Evolutionary conservation across 2,797 vertebrate genomes (phyloP).

Genomic region (Propithecus perrieri): DNA sequence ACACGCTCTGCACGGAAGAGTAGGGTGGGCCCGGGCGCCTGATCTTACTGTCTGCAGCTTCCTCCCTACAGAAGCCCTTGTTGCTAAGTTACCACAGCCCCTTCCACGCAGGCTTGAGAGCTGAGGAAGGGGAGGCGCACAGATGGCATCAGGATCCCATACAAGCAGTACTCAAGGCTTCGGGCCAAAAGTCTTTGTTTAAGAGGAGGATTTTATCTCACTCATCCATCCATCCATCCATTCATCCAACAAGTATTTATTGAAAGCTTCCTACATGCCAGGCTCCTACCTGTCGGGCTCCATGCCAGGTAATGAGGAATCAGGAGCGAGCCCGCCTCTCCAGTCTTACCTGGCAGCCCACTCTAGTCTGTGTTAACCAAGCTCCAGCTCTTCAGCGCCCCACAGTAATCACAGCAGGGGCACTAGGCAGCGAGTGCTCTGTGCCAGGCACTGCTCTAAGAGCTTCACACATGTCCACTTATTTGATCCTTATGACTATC

Average conservation of each 20-base stretch:
- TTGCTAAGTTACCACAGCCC: slow-evolving; percentile 78
- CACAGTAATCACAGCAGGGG: background rate
- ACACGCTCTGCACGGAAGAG: background rate
- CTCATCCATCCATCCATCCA: background rate
- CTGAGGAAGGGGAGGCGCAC: background rate
- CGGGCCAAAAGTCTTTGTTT: slow-evolving; percentile 24
- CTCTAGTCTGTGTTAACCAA: background rate
- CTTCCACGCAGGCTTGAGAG: slow-evolving; percentile 16
- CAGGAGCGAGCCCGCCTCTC: background rate
- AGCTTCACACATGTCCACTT: background rate
- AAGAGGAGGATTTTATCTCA: slow-evolving; percentile 7
- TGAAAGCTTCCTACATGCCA: background rate
- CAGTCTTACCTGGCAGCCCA: background rate
- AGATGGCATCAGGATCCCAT: slow-evolving; percentile 37
- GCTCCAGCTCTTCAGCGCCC: background rate
- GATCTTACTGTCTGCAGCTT: slow-evolving; percentile 45
- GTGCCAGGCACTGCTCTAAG: background rate
- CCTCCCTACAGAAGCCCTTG: slow-evolving; percentile 56
- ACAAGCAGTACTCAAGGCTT: background rate
- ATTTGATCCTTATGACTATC: background rate
- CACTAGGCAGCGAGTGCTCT: background rate
- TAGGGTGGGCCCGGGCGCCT: slow-evolving; percentile 8
- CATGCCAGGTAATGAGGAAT: background rate
- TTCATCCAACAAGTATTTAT: background rate
- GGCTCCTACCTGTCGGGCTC: background rate